Evolutionary conservation across 2,888 invertebrate genomes (phyloP), one percentile per base, ranked within the genome.

Genomic region (Meteorus colon): DNA sequence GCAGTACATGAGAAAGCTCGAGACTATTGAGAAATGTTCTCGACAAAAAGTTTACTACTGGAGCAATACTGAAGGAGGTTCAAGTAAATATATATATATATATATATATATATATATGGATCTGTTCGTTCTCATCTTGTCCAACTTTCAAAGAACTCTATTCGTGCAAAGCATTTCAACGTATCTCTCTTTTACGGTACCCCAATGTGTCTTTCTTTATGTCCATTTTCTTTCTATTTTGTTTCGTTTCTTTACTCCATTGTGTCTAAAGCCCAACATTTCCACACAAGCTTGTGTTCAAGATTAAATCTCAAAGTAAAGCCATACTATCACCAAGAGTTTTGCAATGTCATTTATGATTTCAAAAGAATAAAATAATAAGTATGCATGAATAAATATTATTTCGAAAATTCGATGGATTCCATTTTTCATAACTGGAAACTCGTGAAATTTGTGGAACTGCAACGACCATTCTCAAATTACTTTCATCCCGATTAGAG

Each of bases 81-180:
- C n/a, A 45, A 73, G 37, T 51, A 37, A 55, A 55, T 55, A 24
- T 48, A 4, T 48, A 29, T 59, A 55, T 48, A 48, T 48, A 4
- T 48, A 48, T n/a, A 48, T n/a, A n/a, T n/a, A 48, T 48, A 48
- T n/a, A 48, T 16, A 16, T n/a, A 48, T n/a, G n/a, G 12, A 45
- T 37, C 59, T 65, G 65, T 74, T 74, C 74, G 48, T 78, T 78
- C 75, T 77, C 73, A 48, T 71, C 76, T 77, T 77, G 74, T 76
- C 31, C 72, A 77, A 75, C 77, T 80, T 78, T 67, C 74, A 78
- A 79, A 79, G 74, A 76, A 74, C 75, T 79, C 78, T 73, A 77
- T 80, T 55, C 51, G 24, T 45, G 48, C 67, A 24, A 66, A 51
- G 59, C 24, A 27, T 27, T 27, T 67, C 51, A 5, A 48, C 48